Base-by-base conservation (phyloP, 2,888 invertebrate genomes). In the Nymphalis urticae region DNA sequence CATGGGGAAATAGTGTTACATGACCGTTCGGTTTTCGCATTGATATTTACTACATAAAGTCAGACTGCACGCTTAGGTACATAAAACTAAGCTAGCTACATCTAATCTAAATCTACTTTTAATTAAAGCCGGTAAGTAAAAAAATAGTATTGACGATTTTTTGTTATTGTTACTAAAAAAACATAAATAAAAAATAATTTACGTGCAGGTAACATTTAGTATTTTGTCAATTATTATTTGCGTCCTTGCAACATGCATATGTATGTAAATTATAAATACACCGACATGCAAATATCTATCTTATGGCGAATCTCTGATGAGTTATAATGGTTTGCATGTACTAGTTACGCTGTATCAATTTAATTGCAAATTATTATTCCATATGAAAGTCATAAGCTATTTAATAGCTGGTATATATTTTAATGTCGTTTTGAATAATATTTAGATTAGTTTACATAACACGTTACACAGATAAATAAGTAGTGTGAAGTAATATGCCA, bases 391-490 rank as follows among this genome's bases (percentile, higher is more conserved):
- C 19, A 13, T 58, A 42, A 56, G 42, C 58, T 21, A 47, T 24
- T 62, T 66, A 66, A 48, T 66, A 62, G 21, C 48, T 36, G 53
- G 53, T 48, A 36, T 32, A 32, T 62, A 62, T 66, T 61, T 62
- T 53, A 66, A 66, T 66, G 54, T 47, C 16, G 17, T 48, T 56
- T 59, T 62, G 48, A 66, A 66, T 66, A 48, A 56, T 66, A 62
- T 66, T 53, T 32, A 56, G 56, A 66, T 66, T 66, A 42, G 62
- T 42, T 66, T 50, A 50, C 10, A 48, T 50, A 66, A 50, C 56
- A 36, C 48, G 24, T 36, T 62, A 50, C 32, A 56, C n/a, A 56
- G 60, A 8, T n/a, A n/a, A 13, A 48, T 5, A 56, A 48, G 6
- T 27, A 16, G 54, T 27, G 24, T 50, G 48, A 21, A 56, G 27